These are phyloP conservation scores for Platichthys flesus DNA, from an alignment of 2,113 vertebrate species.

Conservation along the genomic window DNA sequence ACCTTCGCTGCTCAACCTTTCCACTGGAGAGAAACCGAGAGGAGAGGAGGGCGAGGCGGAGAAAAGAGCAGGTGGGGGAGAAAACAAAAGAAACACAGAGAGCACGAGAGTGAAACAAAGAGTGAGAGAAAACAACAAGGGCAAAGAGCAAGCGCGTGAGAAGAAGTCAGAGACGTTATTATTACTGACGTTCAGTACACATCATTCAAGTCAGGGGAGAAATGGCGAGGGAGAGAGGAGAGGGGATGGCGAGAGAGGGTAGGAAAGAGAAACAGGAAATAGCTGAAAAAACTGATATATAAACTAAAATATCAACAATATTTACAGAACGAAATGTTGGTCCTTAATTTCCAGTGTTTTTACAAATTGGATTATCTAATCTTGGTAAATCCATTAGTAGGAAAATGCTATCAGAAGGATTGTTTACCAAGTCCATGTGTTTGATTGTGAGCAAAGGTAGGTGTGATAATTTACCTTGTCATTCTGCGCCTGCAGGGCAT, in stretches of 20 bases:
- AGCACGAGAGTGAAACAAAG: conserved; percentile 49
- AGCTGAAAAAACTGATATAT: conserved; percentile 42
- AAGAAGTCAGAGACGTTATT: conserved; percentile 61
- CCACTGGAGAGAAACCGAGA: conserved; percentile 56
- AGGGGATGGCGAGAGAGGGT: conserved; percentile 18
- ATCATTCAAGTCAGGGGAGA: conserved; percentile 39
- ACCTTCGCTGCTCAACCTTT: conserved; percentile 75
- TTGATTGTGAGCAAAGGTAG: not conserved
- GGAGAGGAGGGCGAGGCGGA: conserved; percentile 51
- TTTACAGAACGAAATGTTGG: not conserved
- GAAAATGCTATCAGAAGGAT: not conserved
- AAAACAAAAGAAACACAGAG: conserved; percentile 41
- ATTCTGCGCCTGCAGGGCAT: conserved; percentile 80
- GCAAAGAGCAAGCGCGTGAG: conserved; percentile 45
- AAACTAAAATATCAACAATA: conserved; percentile 7
- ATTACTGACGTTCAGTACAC: conserved; percentile 56
- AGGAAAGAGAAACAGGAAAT: conserved; percentile 37
- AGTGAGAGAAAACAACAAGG: conserved; percentile 50
- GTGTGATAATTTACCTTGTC: conserved; percentile 79
- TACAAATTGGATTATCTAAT: conserved; percentile 1
- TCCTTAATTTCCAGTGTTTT: conserved; percentile 9
- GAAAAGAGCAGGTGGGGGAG: not conserved
- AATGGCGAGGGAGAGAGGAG: conserved; percentile 21
- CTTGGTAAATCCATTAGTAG: no score
- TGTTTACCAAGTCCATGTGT: not conserved